Conservation (phyloP, 2,888 invertebrate genomes). For the Pollenia labialis region DNA sequence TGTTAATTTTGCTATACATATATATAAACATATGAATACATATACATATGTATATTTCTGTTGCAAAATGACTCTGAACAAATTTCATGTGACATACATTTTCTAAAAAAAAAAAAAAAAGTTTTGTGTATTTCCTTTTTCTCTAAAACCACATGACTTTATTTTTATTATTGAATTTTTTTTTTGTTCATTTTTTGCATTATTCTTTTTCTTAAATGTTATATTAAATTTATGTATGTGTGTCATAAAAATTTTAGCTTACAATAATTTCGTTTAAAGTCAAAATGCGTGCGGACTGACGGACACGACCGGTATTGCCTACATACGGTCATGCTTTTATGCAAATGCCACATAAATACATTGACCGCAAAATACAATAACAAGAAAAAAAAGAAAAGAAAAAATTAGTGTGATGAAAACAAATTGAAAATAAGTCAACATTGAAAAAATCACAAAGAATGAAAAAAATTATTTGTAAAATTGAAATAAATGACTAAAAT, state of each 20-base stretch:
- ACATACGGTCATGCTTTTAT: constrained; percentile 66
- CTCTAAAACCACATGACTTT: constrained; percentile 46
- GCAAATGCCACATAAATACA: constrained; percentile 72
- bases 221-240: constrained; percentile 59
- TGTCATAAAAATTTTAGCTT: constrained; percentile 65
- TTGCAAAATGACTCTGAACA: constrained; percentile 41
- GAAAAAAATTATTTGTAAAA: background rate
- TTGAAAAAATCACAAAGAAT: constrained; percentile 34
- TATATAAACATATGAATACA: no score
- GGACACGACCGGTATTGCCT: constrained; percentile 38
- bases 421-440: constrained; percentile 50
- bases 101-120: background rate
- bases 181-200: background rate
- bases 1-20: background rate
- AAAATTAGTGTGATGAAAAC: constrained; percentile 33
- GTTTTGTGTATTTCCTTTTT: constrained; percentile 42
- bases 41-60: background rate
- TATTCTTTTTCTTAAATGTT: constrained; percentile 23
- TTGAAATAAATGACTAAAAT: background rate
- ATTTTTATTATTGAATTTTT: background rate
- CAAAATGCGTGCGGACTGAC: constrained; percentile 59
- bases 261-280: constrained; percentile 59
- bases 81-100: constrained; percentile 58
- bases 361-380: constrained; percentile 65
- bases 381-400: constrained; percentile 11